phyloP scores from a whole-genome alignment of 1,140 invertebrate species.

The Drosophila lini region DNA sequence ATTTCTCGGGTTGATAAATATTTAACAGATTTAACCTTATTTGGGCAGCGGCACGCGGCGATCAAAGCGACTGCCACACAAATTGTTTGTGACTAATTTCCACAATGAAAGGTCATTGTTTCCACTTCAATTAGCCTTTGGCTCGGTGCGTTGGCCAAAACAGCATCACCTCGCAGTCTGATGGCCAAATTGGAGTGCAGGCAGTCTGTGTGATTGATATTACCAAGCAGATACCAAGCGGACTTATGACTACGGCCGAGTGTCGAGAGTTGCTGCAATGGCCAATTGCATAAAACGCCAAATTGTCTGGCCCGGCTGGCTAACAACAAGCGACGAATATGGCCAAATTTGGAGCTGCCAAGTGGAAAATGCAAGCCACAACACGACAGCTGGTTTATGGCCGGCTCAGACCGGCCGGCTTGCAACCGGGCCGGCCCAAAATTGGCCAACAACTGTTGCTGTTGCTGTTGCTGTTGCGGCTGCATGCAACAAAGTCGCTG shows the following conservation, averaged over 20 bases:
- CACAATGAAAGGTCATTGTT: conserved; percentile 79
- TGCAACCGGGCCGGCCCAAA: conserved; percentile 37
- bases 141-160: conserved; percentile 24
- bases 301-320: conserved; percentile 65
- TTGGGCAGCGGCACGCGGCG: conserved; percentile 30
- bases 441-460: conserved; percentile 47
- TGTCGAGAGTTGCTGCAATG: conserved; percentile 18
- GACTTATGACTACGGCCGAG: conserved; percentile 58
- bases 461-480: conserved; percentile 9
- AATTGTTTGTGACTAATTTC: conserved; percentile 78
- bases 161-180: conserved; percentile 8
- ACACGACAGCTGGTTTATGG: conserved; percentile 58
- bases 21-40: conserved; percentile 49
- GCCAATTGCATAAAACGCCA: conserved; percentile 75
- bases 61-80: conserved; percentile 38
- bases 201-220: conserved; percentile 9
- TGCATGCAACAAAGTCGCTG: conserved; percentile 69
- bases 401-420: conserved; percentile 56
- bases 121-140: conserved; percentile 79
- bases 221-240: background rate
- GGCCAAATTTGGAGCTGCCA: conserved; percentile 68
- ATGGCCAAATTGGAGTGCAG: conserved; percentile 66
- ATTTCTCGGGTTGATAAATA: conserved; percentile 26
- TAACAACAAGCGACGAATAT: conserved; percentile 31
- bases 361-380: conserved; percentile 56